Conservation (phyloP, 2,797 vertebrate species). For the Acipenser transmontanus region DNA sequence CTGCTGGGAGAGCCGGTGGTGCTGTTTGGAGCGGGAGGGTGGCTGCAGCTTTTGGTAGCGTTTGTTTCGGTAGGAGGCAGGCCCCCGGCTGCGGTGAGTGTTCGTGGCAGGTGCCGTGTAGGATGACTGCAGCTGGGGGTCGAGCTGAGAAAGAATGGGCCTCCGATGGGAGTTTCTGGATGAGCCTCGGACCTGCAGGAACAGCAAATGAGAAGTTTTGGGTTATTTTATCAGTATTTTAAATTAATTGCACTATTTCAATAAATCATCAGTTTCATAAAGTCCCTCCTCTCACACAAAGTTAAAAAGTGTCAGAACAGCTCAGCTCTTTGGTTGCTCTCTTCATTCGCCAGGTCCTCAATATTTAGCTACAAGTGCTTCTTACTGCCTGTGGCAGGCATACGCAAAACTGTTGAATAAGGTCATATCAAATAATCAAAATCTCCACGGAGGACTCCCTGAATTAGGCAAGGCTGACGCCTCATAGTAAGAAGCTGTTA, state of each 20-base stretch:
- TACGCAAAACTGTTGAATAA: no score
- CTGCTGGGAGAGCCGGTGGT: constrained; percentile 40
- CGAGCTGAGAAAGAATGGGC: constrained; percentile 34
- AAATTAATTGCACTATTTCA: no score
- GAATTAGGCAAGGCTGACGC: no score
- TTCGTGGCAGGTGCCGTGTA: constrained; percentile 30
- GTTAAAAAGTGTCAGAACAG: no score
- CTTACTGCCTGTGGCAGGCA: no score
- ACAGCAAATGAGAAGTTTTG: not conserved
- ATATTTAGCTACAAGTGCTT: no score
- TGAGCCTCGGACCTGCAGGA: constrained; percentile 43
- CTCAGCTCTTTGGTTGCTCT: not conserved
- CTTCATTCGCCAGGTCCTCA: not conserved
- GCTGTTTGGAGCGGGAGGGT: constrained; percentile 25
- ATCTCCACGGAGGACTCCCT: no score
- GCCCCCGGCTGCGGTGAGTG: constrained; percentile 32
- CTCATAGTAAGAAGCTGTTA: no score
- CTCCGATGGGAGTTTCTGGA: constrained; percentile 40
- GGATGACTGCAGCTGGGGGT: constrained; percentile 31
- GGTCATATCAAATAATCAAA: no score
- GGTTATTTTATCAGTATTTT: no score
- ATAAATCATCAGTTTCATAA: no score
- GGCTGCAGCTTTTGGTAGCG: constrained; percentile 33
- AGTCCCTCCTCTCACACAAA: no score
- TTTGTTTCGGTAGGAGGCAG: constrained; percentile 39